Percentiles rank a stretch among this genome's conserved stretches.
Evolutionary conservation across 2,113 vertebrate species (phyloP).

Genomic region (Bubo bubo): DNA sequence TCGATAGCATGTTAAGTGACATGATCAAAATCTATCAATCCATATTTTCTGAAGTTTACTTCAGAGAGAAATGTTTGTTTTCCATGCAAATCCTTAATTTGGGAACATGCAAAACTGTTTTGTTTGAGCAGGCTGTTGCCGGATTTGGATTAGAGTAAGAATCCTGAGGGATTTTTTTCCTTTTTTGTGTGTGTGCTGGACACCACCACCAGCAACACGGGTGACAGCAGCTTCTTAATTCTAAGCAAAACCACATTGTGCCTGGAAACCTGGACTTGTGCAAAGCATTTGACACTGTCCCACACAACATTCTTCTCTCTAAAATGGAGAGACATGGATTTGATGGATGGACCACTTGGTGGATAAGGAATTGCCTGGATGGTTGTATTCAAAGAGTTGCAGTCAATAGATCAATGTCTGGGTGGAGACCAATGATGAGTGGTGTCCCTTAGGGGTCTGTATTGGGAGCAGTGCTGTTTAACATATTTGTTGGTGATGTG

Average conservation of each 20-base stretch:
- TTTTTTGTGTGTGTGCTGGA: not conserved
- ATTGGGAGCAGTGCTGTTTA: not conserved
- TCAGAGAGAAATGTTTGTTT: not conserved
- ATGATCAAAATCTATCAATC: not conserved
- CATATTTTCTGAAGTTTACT: not conserved
- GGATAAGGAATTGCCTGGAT: not conserved
- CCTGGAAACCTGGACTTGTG: not conserved
- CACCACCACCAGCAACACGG: not conserved
- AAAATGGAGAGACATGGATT: not conserved
- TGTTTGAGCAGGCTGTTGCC: not conserved
- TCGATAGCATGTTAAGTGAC: not conserved
- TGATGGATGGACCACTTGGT: not conserved
- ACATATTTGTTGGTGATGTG: not conserved
- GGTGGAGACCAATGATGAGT: not conserved
- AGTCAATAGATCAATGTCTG: not conserved
- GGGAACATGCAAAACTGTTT: not conserved
- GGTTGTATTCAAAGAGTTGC: not conserved
- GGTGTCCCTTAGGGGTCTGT: not conserved
- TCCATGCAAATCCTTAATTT: not conserved
- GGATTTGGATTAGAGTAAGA: not conserved
- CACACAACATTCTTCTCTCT: not conserved
- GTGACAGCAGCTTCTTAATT: not conserved
- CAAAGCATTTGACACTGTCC: not conserved
- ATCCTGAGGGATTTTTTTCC: not conserved
- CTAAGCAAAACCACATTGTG: not conserved